Base-by-base conservation (phyloP, 2,888 invertebrate species). In the Meteorus cinctellus region DNA sequence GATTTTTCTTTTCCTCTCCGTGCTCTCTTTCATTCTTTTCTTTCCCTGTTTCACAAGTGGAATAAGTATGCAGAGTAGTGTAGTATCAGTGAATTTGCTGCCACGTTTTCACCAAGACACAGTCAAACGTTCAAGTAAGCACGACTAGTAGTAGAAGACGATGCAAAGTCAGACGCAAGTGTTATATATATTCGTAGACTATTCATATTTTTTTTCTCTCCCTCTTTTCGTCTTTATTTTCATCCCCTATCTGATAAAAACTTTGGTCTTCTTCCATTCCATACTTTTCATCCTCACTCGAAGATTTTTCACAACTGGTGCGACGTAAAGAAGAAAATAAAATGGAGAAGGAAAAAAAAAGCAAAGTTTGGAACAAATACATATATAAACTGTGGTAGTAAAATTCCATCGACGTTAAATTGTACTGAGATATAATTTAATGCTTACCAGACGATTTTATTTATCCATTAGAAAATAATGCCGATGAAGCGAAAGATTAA, bases 291-390 rank as follows among this genome's bases (percentile, higher is more conserved):
- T 65, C 3, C 41, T 41, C 45, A 36, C 62, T 27, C 48, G 27
- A 63, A 72, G 63, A 72, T 29, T 60, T 36, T 24, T 36, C 41
- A 19, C 60, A 72, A 72, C 63, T 72, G 71, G 62, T 48, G 71
- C 71, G 63, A 72, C 71, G 60, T n/a, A 14, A 45, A 62, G 41
- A 71, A 68, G 60, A 60, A 31, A 48, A 48, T n/a, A 16, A 48
- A 48, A 48, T 4, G 1, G 4, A 16, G 16, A 48, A 14, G 10
- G 12, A n/a, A n/a, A 48, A 55, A 55, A 55, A 55, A 55, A 55
- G 8, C 12, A 12, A 41, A 8, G 41, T 10, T 1, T 41, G 12
- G 12, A 24, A 55, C 0, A 55, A 41, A 24, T 16, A 19, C 2
- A 48, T n/a, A 55, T 8, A 55, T 55, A 55, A 55, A 34, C n/a